Evolutionary conservation across 30 jellyfish, hydroid and myxozoan genomes (phyloP).

Genomic region (Aurelia aurita complex sp. Pacific): DNA sequence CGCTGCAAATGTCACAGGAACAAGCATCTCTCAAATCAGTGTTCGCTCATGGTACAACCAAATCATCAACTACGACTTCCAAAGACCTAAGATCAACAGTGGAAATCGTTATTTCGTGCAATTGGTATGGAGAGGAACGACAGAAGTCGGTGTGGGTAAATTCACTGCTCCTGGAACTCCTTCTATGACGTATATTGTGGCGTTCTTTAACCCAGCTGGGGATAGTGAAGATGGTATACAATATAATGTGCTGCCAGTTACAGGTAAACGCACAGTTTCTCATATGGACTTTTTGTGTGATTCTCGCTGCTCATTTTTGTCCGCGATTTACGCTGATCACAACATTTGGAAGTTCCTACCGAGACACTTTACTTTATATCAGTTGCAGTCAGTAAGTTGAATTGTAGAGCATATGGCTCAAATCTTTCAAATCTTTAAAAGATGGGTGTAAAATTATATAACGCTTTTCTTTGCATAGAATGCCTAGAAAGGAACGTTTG

Average conservation of each 20-base stretch:
- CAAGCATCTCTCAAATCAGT: slow-evolving; percentile 78
- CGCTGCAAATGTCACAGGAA: slow-evolving; percentile 72
- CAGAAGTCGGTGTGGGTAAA: slow-evolving; percentile 97
- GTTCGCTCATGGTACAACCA: slow-evolving; percentile 98
- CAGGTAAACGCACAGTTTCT: slow-evolving; percentile 49
- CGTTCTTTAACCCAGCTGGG: slow-evolving; percentile 93
- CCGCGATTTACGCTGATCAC: no score
- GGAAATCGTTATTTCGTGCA: slow-evolving; percentile 90
- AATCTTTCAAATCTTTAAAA: no score
- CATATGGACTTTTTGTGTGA: neutral
- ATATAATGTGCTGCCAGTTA: slow-evolving; percentile 88
- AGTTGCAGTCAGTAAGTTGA: no score
- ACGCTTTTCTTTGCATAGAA: no score
- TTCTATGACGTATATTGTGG: slow-evolving; percentile 90
- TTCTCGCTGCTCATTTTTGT: no score
- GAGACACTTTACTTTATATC: neutral
- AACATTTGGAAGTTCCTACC: no score
- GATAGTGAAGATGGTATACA: slow-evolving; percentile 78
- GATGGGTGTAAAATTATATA: no score
- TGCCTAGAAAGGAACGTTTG: no score
- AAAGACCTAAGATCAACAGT: slow-evolving; percentile 77
- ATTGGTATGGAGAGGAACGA: slow-evolving; percentile 94
- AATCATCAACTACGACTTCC: slow-evolving; percentile 85
- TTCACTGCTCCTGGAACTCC: slow-evolving; percentile 61
- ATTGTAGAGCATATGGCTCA: no score